Evolutionary conservation across 2,888 invertebrate genomes (phyloP).

Genomic region (Drosophila planitibia): DNA sequence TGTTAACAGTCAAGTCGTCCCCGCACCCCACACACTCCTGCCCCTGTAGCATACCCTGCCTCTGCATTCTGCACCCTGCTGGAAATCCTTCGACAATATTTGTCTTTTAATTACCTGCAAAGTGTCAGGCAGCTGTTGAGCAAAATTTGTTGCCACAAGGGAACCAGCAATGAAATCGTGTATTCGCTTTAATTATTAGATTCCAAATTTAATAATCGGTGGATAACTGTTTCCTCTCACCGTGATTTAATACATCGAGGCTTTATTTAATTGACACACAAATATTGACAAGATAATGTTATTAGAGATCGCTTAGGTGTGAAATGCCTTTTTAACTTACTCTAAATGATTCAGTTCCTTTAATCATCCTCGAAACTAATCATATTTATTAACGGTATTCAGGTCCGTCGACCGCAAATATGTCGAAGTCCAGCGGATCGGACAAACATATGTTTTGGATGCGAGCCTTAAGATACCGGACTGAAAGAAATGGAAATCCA

Average conservation of each 20-base stretch:
- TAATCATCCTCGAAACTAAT: not conserved
- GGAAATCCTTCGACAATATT: constrained; percentile 60
- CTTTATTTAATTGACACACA: not conserved
- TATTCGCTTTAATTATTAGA: constrained; percentile 52
- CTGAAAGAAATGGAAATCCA: not conserved
- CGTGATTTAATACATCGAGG: not conserved
- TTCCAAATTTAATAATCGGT: constrained; percentile 24
- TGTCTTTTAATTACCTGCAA: constrained; percentile 72
- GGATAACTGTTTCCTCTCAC: constrained; percentile 8
- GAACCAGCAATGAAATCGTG: constrained; percentile 7
- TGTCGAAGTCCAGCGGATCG: not conserved
- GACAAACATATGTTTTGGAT: not conserved
- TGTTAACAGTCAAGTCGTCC: constrained; percentile 44
- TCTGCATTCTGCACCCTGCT: not conserved
- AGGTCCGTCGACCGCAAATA: not conserved
- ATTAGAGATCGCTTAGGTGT: not conserved
- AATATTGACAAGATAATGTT: not conserved
- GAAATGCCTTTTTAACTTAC: not conserved
- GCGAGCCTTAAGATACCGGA: not conserved
- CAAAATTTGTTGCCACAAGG: constrained; percentile 58
- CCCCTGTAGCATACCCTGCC: not conserved
- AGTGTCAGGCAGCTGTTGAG: constrained; percentile 62
- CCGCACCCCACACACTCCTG: not conserved
- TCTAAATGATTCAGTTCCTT: not conserved
- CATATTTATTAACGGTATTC: not conserved